These are phyloP conservation scores for Acanthurus lineatus DNA, from an alignment of 2,797 vertebrate species.

Conservation along the genomic window DNA sequence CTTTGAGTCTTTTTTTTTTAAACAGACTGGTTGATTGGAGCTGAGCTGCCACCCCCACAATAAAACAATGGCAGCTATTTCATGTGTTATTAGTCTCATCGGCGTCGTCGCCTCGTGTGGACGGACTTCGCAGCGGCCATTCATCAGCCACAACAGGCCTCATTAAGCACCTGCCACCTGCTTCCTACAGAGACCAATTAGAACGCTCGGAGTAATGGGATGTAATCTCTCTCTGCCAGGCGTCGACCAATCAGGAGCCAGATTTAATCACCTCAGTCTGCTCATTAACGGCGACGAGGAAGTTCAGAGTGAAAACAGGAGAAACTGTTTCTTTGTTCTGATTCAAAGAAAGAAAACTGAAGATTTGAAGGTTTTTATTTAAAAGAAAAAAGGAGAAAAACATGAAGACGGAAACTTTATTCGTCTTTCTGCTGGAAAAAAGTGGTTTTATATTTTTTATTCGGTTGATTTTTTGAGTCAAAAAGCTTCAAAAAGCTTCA, in stretches of 20 bases:
- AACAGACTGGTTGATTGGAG: no score
- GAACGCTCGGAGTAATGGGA: constrained; percentile 59
- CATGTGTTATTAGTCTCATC: constrained; percentile 55
- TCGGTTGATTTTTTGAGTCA: no score
- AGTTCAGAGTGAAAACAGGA: constrained; percentile 1
- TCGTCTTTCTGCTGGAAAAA: no score
- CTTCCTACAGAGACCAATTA: constrained; percentile 81
- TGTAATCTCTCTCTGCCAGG: constrained; percentile 72
- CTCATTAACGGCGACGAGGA: constrained; percentile 47
- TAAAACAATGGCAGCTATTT: constrained; percentile 41
- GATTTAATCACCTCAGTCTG: constrained; percentile 29
- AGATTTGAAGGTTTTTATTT: no score
- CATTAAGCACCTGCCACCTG: constrained; percentile 82
- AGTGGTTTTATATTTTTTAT: no score
- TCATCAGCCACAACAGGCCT: constrained; percentile 81
- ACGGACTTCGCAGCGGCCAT: constrained; percentile 59
- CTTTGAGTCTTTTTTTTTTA: background rate
- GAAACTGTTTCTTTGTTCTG: constrained; percentile 21
- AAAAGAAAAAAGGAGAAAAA: no score
- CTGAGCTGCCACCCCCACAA: no score
- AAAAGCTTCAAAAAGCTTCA: no score
- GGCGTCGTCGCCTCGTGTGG: constrained; percentile 45
- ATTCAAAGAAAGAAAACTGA: no score
- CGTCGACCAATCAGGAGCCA: constrained; percentile 61
- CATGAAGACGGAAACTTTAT: no score